A percentile compares a stretch with the other conserved stretches of the same genome.
phyloP scores from a whole-genome alignment of 64 coral and sea anemone species.

The Pocillopora damicornis region DNA sequence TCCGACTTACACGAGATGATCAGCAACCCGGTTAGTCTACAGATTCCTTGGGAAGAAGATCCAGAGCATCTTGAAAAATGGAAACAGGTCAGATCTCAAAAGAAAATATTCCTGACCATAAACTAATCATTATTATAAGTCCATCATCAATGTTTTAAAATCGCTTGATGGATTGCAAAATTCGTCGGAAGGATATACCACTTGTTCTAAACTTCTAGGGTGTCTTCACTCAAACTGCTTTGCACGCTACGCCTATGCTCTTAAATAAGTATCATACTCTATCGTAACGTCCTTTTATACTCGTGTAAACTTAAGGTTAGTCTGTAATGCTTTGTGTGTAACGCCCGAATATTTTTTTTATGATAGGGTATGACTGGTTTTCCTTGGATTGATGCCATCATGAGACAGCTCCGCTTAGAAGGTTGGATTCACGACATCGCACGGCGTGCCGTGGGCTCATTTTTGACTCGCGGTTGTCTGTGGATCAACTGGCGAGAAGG shows the following conservation, averaged over 20 bases:
- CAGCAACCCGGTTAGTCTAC: constrained; percentile 47
- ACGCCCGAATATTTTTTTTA: not conserved
- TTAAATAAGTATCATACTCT: no score
- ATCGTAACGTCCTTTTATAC: no score
- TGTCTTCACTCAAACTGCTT: no score
- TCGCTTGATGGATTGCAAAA: no score
- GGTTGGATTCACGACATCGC: constrained; percentile 68
- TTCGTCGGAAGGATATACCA: no score
- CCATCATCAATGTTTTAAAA: no score
- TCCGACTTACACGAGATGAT: constrained; percentile 43
- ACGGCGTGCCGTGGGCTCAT: constrained; percentile 47
- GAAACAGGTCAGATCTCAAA: constrained; percentile 42
- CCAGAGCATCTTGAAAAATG: constrained; percentile 30
- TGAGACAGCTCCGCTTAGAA: constrained; percentile 54
- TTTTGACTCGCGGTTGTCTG: constrained; percentile 53
- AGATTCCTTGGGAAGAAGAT: constrained; percentile 55
- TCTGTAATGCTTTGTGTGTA: not conserved
- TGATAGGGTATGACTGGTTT: constrained; percentile 62
- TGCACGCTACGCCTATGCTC: no score
- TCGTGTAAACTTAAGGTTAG: no score
- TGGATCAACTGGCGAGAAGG: constrained; percentile 32
- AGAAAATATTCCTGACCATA: no score
- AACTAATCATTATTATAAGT: no score
- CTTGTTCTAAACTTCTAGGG: no score
- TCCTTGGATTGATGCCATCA: constrained; percentile 70